phyloP scores from a whole-genome alignment of 2,113 vertebrate species.

The Xenopus laevis region DNA sequence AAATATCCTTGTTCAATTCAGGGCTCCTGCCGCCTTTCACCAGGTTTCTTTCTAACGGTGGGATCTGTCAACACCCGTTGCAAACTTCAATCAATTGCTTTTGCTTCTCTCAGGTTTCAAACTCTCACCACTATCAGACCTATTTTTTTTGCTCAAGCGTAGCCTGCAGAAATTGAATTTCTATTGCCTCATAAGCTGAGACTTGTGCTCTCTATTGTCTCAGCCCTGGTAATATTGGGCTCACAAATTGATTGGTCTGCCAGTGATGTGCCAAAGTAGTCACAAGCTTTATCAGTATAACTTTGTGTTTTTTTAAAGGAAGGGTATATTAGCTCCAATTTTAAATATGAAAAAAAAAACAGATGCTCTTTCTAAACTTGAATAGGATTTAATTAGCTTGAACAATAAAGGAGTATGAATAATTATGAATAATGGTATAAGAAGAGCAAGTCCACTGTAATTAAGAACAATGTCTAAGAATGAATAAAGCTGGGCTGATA shows the following conservation, averaged over 20 bases:
- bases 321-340: too few relatives aligned
- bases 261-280: constrained; percentile 20
- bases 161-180: constrained; percentile 43
- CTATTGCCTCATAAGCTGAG: constrained; percentile 40
- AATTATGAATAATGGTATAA: too few relatives aligned
- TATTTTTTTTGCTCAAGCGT: constrained; percentile 37
- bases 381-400: too few relatives aligned
- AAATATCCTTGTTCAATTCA: constrained; percentile 23
- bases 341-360: too few relatives aligned
- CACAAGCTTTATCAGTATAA: neutral
- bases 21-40: constrained; percentile 26
- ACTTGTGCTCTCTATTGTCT: constrained; percentile 41
- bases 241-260: constrained; percentile 37
- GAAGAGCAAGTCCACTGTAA: too few relatives aligned
- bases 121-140: constrained; percentile 38
- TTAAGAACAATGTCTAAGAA: too few relatives aligned
- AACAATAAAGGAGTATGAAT: too few relatives aligned
- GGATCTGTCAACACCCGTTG: constrained; percentile 36
- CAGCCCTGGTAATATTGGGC: constrained; percentile 27
- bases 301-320: too few relatives aligned
- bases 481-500: too few relatives aligned
- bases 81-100: constrained; percentile 43
- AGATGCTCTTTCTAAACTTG: too few relatives aligned
- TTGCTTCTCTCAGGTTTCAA: constrained; percentile 42
- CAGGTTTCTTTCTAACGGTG: constrained; percentile 26